phyloP scores from a whole-genome alignment of 2,113 vertebrate genomes.

The Charina bottae region DNA sequence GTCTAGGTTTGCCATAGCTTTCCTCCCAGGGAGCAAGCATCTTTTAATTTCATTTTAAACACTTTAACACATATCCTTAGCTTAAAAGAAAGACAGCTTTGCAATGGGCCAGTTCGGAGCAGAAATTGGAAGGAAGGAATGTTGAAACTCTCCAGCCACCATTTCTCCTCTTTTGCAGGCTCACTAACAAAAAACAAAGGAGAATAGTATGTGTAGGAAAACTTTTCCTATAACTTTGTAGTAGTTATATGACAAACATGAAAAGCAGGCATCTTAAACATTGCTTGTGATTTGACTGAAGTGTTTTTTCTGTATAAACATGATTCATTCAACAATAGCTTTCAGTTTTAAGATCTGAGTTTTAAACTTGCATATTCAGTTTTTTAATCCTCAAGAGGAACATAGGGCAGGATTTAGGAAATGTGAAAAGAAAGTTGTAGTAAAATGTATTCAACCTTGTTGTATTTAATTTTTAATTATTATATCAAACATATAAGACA shows the following conservation, averaged over 20 bases:
- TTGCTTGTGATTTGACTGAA: fast-evolving
- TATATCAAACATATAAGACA: not conserved
- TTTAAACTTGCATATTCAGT: constrained; percentile 28
- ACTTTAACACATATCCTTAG: not conserved
- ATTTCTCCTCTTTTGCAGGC: not conserved
- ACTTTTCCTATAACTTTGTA: fast-evolving
- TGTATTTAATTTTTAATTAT: not conserved
- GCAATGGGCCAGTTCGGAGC: not conserved
- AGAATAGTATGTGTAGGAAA: not conserved
- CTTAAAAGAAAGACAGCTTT: not conserved
- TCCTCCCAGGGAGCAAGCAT: too few species aligned
- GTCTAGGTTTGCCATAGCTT: too few species aligned
- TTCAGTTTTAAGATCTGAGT: constrained; percentile 21
- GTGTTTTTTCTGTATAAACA: not conserved
- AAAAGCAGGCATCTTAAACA: not conserved
- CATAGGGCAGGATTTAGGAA: constrained; percentile 61
- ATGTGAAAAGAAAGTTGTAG: constrained; percentile 35
- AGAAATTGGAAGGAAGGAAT: not conserved
- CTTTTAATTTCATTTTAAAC: too few species aligned
- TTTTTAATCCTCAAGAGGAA: constrained; percentile 49
- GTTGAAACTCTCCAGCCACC: not conserved
- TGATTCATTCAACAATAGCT: constrained; percentile 19
- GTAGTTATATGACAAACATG: not conserved
- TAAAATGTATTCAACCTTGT: constrained; percentile 47
- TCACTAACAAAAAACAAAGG: fast-evolving